Evolutionary conservation across 2,113 vertebrate species (phyloP).

Genomic region (Sinocyclocheilus maitianheensis): DNA sequence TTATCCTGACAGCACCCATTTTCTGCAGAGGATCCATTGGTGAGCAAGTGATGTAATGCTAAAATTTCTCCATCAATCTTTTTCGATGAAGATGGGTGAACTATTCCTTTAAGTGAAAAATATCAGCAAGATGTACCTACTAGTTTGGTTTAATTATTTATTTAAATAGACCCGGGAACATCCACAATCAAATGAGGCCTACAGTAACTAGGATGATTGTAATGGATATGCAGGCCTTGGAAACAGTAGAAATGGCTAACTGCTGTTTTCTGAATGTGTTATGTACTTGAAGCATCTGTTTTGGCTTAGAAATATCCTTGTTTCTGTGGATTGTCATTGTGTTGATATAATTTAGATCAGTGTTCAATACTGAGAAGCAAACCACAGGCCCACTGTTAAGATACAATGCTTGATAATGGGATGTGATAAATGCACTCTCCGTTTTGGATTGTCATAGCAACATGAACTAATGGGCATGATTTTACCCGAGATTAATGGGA

Average conservation of each 20-base stretch:
- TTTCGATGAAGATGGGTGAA: not conserved
- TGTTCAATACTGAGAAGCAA: conserved; percentile 18
- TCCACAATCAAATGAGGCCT: conserved; percentile 5
- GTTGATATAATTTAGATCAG: not conserved
- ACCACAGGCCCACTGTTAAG: conserved; percentile 3
- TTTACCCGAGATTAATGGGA: conserved; percentile 20
- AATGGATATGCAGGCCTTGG: not conserved
- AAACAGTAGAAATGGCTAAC: not conserved
- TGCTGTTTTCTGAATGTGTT: not conserved
- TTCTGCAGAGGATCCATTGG: too few species aligned
- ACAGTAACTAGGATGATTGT: not conserved
- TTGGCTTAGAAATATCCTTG: not conserved
- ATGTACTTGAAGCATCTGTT: conserved; percentile 15
- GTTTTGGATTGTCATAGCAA: conserved; percentile 40
- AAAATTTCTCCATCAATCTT: too few species aligned
- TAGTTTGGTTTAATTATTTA: not conserved
- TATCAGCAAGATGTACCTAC: not conserved
- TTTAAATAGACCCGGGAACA: conserved; percentile 1
- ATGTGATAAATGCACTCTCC: conserved; percentile 15
- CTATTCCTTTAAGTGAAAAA: not conserved
- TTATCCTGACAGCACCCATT: too few species aligned
- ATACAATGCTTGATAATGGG: conserved; percentile 19
- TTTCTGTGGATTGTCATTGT: not conserved
- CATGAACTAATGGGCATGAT: conserved; percentile 42
- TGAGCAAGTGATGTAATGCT: too few species aligned